Percentiles rank a stretch among this genome's conserved stretches.
Conservation (phyloP, 1,140 invertebrate genomes). For the Musca domestica region DNA sequence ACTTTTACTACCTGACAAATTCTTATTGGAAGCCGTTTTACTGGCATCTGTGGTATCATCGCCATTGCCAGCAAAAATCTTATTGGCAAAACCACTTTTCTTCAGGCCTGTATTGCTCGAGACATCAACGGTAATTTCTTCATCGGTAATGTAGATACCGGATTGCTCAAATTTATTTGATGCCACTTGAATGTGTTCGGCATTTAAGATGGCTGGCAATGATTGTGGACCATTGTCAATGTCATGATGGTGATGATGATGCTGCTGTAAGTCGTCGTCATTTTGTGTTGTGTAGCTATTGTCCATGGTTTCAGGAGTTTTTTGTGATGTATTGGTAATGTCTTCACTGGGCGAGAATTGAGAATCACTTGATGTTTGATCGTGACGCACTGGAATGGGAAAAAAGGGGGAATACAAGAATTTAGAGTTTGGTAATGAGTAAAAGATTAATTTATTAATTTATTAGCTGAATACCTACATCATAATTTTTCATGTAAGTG, state of each 20-base stretch:
- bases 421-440: too few species aligned
- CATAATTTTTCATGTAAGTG: too few species aligned
- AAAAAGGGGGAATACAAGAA: not conserved
- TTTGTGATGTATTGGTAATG: constrained; percentile 25
- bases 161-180: constrained; percentile 44
- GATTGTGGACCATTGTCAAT: constrained; percentile 40
- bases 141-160: constrained; percentile 55
- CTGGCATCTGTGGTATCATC: not conserved
- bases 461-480: too few species aligned
- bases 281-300: constrained; percentile 3
- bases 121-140: constrained; percentile 63
- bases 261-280: constrained; percentile 4
- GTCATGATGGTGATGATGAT: not conserved
- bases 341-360: constrained; percentile 48
- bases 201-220: constrained; percentile 39
- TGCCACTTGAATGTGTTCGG: constrained; percentile 21
- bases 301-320: constrained; percentile 15
- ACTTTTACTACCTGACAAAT: constrained; percentile 26
- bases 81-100: constrained; percentile 63
- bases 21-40: not conserved
- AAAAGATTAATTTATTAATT: too few species aligned
- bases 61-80: constrained; percentile 54
- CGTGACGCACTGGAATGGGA: constrained; percentile 44
- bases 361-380: constrained; percentile 53
- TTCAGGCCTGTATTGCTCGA: constrained; percentile 62